A percentile compares a stretch with the other conserved stretches of the same genome.
phyloP scores from a whole-genome alignment of 2,113 vertebrate species.

The Elephantulus edwardii region DNA sequence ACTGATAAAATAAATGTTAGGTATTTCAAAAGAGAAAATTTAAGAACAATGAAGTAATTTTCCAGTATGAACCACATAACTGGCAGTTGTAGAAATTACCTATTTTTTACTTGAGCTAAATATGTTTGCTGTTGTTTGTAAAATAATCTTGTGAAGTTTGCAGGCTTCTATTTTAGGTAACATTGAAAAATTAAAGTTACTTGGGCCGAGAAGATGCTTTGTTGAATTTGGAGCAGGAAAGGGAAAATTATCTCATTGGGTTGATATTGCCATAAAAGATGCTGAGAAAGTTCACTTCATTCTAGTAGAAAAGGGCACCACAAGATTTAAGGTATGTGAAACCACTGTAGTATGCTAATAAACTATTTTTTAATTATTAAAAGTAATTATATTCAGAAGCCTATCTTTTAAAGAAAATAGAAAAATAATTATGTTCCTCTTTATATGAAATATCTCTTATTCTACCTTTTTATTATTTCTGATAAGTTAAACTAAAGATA shows the following conservation, averaged over 20 bases:
- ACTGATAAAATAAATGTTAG: background rate
- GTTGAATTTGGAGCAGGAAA: conserved; percentile 97
- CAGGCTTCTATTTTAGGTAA: conserved; percentile 97
- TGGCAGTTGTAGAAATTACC: background rate
- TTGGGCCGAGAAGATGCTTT: conserved; percentile 90
- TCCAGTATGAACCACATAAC: background rate
- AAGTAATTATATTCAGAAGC: conserved; percentile 12
- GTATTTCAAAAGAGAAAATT: conserved; percentile 22
- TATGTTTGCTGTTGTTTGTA: conserved; percentile 59
- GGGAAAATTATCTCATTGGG: conserved; percentile 97
- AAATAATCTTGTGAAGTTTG: conserved; percentile 79
- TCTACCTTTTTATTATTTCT: conserved; percentile 6
- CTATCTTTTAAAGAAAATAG: conserved; percentile 7
- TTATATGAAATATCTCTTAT: conserved; percentile 20
- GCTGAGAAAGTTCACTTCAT: conserved; percentile 88
- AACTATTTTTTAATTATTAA: background rate
- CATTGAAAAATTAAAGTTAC: conserved; percentile 91
- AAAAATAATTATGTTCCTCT: background rate
- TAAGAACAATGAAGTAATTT: conserved; percentile 26
- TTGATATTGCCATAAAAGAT: conserved; percentile 90
- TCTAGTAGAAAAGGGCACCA: conserved; percentile 94
- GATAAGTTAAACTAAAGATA: conserved; percentile 22
- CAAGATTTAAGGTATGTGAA: conserved; percentile 93
- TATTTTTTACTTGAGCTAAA: conserved; percentile 59
- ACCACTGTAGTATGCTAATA: background rate